These are phyloP conservation scores for Pammene fasciana DNA, from an alignment of 2,888 invertebrate species.

Conservation along the genomic window DNA sequence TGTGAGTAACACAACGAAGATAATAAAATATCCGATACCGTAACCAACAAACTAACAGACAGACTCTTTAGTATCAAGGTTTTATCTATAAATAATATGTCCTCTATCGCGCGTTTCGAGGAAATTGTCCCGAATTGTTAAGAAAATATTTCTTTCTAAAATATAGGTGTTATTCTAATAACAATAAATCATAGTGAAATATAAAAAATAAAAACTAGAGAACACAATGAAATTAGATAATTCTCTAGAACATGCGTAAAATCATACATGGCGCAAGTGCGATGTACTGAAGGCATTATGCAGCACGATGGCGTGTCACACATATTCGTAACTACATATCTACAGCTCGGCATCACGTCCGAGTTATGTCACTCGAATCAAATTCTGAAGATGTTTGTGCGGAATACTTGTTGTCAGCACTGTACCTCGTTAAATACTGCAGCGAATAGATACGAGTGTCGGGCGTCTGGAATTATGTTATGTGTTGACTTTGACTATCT, in stretches of 20 bases:
- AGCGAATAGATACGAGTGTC: constrained; percentile 34
- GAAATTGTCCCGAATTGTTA: background rate
- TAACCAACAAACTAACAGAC: background rate
- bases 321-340: constrained; percentile 12
- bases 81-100: constrained; percentile 9
- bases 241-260: constrained; percentile 12
- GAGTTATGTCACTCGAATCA: constrained; percentile 49
- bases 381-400: constrained; percentile 47
- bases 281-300: constrained; percentile 47
- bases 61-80: constrained; percentile 9
- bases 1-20: background rate
- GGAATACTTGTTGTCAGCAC: constrained; percentile 48
- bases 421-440: constrained; percentile 41
- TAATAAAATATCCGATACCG: background rate
- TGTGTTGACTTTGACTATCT: constrained; percentile 31
- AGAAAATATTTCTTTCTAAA: background rate
- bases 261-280: constrained; percentile 39
- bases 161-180: background rate
- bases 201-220: background rate
- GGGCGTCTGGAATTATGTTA: constrained; percentile 28
- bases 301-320: constrained; percentile 43
- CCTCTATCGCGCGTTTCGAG: constrained; percentile 2
- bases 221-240: constrained; percentile 11
- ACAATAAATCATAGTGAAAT: background rate
- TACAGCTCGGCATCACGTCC: constrained; percentile 37